Percentiles rank a stretch among this genome's conserved stretches.
These are phyloP conservation scores for Butorides virescens DNA, from an alignment of 2,113 vertebrate species.

Conservation along the genomic window DNA sequence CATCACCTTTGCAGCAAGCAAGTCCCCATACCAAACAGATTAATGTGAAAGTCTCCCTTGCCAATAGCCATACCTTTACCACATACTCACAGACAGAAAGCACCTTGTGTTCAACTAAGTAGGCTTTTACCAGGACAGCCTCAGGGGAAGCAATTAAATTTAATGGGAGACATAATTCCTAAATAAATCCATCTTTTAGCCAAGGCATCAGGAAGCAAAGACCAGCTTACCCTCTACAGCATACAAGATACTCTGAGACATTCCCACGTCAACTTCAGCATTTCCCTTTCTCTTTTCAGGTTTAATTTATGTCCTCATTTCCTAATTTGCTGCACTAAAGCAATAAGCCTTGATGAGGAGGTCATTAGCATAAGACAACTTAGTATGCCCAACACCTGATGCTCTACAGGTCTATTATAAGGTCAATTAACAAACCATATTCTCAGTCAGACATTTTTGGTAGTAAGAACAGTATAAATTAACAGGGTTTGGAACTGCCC, in stretches of 20 bases:
- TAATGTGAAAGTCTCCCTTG: not conserved
- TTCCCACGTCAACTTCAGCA: not conserved
- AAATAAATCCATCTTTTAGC: not conserved
- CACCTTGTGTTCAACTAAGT: not conserved
- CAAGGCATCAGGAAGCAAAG: not conserved
- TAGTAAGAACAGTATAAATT: not conserved
- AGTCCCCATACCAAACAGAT: not conserved
- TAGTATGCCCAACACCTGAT: not conserved
- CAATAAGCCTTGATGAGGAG: not conserved
- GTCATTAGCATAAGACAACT: not conserved
- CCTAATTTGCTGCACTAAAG: conserved; percentile 1
- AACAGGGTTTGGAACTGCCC: not conserved
- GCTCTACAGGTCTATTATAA: not conserved
- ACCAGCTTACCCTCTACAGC: not conserved
- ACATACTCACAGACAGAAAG: not conserved
- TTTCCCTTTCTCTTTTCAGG: not conserved
- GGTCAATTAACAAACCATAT: conserved; percentile 11
- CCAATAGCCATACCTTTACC: not conserved
- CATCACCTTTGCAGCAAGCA: not conserved
- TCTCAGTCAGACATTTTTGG: not conserved
- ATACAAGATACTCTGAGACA: rapidly evolving
- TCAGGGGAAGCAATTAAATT: not conserved
- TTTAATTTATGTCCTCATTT: not conserved
- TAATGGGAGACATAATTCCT: not conserved
- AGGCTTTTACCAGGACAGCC: not conserved